Base-by-base conservation (phyloP, 2,888 invertebrate genomes). In the Hydriomena furcata region DNA sequence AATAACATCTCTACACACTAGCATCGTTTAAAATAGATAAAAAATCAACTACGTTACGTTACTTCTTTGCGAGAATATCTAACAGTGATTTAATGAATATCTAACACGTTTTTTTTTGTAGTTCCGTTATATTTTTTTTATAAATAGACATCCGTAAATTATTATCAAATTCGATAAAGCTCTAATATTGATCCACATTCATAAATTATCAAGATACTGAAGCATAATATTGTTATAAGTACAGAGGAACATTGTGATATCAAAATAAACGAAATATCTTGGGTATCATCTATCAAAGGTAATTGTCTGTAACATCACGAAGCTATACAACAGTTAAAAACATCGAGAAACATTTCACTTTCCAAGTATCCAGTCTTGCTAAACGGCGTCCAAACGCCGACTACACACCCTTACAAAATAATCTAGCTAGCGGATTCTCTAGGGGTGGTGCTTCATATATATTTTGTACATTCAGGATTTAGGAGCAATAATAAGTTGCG, bases 121-220 rank as follows among this genome's bases (percentile, higher is more conserved):
- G 66, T 68, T 69, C 64, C 58, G 44, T 55, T 56, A 57, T 44
- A 54, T 35, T 65, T 74, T 71, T 75, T 76, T 73, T 80, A 83
- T 84, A 85, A 86, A 85, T 84, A 85, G 82, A 75, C 74, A 73
- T 81, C 76, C 82, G 71, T 89, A 88, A 87, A 88, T 90, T 89
- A 89, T 89, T 90, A 90, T 89, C 89, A 89, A 90, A 89, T 87
- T 88, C 82, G 86, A 89, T 90, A 90, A 90, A 90, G 90, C 90
- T 90, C 87, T 87, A 90, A 82, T 71, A 86, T 90, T 90, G 90
- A 79, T 90, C 89, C 88, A 86, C 88, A 82, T 89, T 86, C 83
- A 77, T 83, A 84, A 84, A 82, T 72, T 60, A 75, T 48, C 44
- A 51, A 60, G 58, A 69, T 60, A 56, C 70, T 60, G 68, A 76